Conservation (phyloP, 2,113 vertebrate species). For the Lontra canadensis region DNA sequence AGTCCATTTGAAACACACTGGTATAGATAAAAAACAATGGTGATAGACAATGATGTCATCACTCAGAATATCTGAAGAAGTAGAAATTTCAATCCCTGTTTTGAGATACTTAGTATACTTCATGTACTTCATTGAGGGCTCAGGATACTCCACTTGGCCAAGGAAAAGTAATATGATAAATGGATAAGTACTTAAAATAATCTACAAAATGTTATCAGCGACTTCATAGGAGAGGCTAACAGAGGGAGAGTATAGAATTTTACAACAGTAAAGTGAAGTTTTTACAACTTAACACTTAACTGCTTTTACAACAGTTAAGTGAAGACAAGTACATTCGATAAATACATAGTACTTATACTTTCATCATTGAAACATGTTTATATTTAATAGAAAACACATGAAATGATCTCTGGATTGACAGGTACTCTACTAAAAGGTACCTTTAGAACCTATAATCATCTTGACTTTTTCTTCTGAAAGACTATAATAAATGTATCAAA, state of each 20-base stretch:
- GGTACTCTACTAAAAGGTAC: neutral
- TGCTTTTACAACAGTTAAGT: neutral
- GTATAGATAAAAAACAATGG: neutral
- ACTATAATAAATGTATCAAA: neutral
- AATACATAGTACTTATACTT: neutral
- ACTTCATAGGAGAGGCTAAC: neutral
- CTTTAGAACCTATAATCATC: neutral
- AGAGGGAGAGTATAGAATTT: neutral
- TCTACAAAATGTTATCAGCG: neutral
- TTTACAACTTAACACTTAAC: too few species aligned
- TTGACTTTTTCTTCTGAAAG: slow-evolving; percentile 8
- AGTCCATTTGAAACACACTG: neutral
- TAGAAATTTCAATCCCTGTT: neutral
- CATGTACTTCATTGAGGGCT: neutral
- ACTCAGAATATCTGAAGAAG: neutral
- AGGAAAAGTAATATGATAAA: neutral
- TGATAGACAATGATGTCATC: neutral
- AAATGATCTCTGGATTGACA: slow-evolving; percentile 26
- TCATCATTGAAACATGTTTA: neutral
- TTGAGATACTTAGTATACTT: neutral
- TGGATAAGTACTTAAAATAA: neutral
- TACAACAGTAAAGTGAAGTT: neutral
- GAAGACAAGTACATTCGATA: neutral
- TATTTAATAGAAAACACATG: neutral
- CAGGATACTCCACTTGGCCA: neutral